These are phyloP conservation scores for Megaptera novaeangliae DNA, from an alignment of 2,113 vertebrate species.

Conservation along the genomic window DNA sequence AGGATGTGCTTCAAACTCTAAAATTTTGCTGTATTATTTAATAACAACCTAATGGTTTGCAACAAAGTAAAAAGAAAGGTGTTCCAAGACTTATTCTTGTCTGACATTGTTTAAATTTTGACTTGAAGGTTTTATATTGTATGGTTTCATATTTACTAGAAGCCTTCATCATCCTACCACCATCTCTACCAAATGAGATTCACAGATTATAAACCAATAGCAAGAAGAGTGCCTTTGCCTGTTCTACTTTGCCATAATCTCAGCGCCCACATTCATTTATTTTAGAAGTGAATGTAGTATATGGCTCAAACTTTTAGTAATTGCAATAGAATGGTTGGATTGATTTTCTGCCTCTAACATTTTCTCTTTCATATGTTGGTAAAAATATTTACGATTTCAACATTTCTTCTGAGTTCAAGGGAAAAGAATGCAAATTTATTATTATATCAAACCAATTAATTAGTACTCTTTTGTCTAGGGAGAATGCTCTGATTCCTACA, in stretches of 20 bases:
- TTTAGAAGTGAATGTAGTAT: not conserved
- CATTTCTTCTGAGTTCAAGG: not conserved
- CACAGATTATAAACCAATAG: not conserved
- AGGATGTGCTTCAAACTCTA: not conserved
- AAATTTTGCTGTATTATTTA: not conserved
- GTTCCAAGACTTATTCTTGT: not conserved
- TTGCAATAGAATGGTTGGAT: not conserved
- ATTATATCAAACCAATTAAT: slow-evolving; percentile 14
- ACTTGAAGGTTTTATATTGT: not conserved
- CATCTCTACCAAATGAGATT: not conserved
- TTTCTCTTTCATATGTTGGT: slow-evolving; percentile 7
- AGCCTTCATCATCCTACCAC: not conserved
- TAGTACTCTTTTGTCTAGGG: not conserved
- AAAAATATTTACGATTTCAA: slow-evolving; percentile 6
- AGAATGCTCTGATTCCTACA: not conserved
- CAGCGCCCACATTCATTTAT: not conserved
- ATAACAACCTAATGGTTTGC: not conserved
- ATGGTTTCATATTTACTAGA: not conserved
- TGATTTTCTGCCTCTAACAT: slow-evolving; percentile 38
- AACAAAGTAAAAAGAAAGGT: not conserved
- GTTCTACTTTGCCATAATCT: not conserved
- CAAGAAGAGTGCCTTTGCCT: not conserved
- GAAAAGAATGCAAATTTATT: not conserved
- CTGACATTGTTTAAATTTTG: not conserved
- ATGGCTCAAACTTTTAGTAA: slow-evolving; percentile 36